Evolutionary conservation across 2,113 vertebrate species (phyloP), one percentile per base, ranked within the genome.

Genomic region (Xiphophorus hellerii): DNA sequence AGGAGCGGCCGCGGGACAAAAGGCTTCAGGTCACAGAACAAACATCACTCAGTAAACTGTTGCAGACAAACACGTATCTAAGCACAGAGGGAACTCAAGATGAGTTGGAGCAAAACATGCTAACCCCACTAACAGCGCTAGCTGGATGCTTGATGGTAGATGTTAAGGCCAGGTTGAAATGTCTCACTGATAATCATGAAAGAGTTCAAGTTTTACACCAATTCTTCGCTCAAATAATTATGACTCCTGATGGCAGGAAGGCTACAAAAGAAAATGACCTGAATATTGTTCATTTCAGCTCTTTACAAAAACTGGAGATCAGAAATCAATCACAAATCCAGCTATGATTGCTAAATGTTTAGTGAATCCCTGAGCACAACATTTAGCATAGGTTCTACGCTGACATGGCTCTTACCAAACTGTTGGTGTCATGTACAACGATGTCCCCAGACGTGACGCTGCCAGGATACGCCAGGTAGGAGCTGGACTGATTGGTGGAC

Each of bases 381-480:
- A 48, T 58, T 58, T n/a, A n/a, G 51, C 2, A 7, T n/a, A 11
- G 1, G 51, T 20, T 48, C 15, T 48, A 20, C 44, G 5, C 44
- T 20, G 39, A 15, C 44, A 48, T 0, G 14, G 44, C 9, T 70
- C 96, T 95, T 90, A 98, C 97, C 96, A 98, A 92, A 91, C 90
- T 94, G 86, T 96, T 96, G 93, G 96, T 95, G 14, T 98, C 96
- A 9, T 97, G 97, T 77, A 98, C 92, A 4, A 93, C 91, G 35
- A 97, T 95, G 93, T 97, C 96, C 28, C 97, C 97, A 1, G 94
- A 93, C 29, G 93, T 94, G 71, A 91, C 89, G 4, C 96, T 97
- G 85, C 96, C 96, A 2, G 97, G 97, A 72, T 97, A 98, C 12
- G 96, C 96, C 94, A 98, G 89, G 92, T 96, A 98, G 27, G 96